phyloP scores from a whole-genome alignment of 37 sponge, comb jelly and placozoan species.

The Spongia lamella region DNA sequence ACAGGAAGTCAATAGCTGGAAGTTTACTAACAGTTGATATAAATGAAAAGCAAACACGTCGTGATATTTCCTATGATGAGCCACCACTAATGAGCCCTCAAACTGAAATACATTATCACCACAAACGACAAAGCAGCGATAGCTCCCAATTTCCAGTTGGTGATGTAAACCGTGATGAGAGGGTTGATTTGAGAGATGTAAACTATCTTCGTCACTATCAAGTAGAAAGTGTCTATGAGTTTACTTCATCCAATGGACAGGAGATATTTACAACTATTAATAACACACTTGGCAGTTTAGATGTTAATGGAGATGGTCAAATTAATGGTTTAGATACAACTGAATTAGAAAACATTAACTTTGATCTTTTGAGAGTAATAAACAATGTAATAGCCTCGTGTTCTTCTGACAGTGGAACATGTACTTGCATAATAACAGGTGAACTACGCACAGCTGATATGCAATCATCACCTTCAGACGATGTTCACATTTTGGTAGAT shows the following conservation, averaged over 20 bases:
- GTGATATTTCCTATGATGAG: neutral
- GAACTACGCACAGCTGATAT: conserved; percentile 12
- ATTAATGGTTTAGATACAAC: conserved; percentile 29
- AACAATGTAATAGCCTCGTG: neutral
- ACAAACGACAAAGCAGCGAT: conserved; percentile 2
- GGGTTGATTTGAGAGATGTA: conserved; percentile 62
- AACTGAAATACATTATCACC: neutral
- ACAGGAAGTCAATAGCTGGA: conserved; percentile 7
- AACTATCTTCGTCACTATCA: conserved; percentile 45
- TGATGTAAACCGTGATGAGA: conserved; percentile 64
- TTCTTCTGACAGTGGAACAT: neutral
- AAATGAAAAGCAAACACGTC: neutral
- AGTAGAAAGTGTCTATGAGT: conserved; percentile 36
- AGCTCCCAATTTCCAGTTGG: too few species aligned
- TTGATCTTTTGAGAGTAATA: conserved; percentile 19
- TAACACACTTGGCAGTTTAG: neutral
- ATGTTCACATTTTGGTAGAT: conserved; percentile 34
- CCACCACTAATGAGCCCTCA: neutral
- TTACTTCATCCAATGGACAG: conserved; percentile 20
- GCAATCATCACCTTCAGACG: neutral
- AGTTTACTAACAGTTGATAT: conserved; percentile 2
- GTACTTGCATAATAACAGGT: conserved; percentile 19
- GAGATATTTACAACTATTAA: conserved; percentile 12
- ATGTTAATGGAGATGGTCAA: conserved; percentile 50
- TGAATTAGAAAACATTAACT: conserved; percentile 25